Evolutionary conservation across 1,140 invertebrate species (phyloP), one percentile per base, ranked within the genome.

Genomic region (Homarus americanus): DNA sequence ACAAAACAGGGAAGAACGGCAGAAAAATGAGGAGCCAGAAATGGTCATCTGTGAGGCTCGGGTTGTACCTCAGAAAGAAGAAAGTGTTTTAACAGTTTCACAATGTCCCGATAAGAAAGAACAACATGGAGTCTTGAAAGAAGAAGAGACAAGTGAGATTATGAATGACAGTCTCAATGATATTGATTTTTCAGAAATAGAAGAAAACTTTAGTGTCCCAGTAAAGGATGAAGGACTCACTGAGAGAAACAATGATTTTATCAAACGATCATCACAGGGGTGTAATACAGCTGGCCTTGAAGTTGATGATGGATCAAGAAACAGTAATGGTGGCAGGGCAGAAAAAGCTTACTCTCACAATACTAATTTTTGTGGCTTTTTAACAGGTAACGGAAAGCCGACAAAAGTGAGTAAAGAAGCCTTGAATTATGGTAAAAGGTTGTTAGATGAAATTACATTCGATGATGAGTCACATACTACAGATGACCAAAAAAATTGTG

Each of bases 131-230:
- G 28, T 69, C 32, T 69, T 69, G 24, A 7, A 10, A 28, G n/a
- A 69, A 9, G 63, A 32, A 32, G n/a, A 28, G 63, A 32, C n/a
- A 32, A 69, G 41, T 20, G 66, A 44, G 32, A 28, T 84, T 24
- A 36, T 69, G 24, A 28, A 41, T 73, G 82, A 84, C 63, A 84
- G 63, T 28, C 63, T 84, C 9, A 84, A 72, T 44, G 82, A 84
- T 24, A 41, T 73, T 84, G 63, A 84, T 20, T 72, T 84, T 36
- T 69, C 82, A 41, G 82, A 84, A 20, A 40, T 40, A 34, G 82
- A 84, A 28, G 4, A 32, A 17, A 41, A 84, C 20, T 7, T 40
- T 4, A 44, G 40, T 49, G 15, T 84, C 32, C 82, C 63, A 44
- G n/a, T 49, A 9, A n/a, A 28, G n/a, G 82, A 73, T 44, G 24